These are phyloP conservation scores for Cydia splendana DNA, from an alignment of 1,140 invertebrate species.

Conservation along the genomic window DNA sequence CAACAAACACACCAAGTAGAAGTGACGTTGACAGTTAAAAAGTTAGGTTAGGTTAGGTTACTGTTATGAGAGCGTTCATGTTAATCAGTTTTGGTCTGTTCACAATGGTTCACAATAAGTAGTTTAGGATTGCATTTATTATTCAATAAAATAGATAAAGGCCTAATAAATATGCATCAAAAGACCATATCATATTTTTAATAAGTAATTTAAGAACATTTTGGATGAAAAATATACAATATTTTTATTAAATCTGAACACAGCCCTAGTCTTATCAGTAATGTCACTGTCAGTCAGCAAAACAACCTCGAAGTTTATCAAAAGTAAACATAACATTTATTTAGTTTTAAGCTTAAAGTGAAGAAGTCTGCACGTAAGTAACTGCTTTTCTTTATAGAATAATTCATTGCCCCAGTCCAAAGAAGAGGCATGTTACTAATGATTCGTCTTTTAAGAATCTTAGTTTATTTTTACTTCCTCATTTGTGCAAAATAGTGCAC, in stretches of 20 bases:
- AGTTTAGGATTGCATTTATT: background rate
- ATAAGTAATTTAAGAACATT: background rate
- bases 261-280: background rate
- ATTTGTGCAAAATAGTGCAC: background rate
- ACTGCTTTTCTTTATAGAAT: background rate
- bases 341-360: constrained; percentile 8
- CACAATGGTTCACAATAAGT: background rate
- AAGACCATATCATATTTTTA: too few species aligned
- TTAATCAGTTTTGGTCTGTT: background rate
- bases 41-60: constrained; percentile 41
- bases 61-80: background rate
- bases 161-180: too few species aligned
- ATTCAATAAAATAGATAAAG: too few species aligned
- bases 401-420: background rate
- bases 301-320: background rate
- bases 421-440: background rate
- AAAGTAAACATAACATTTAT: constrained; percentile 5
- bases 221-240: background rate
- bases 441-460: background rate
- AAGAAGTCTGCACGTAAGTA: constrained; percentile 13
- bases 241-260: constrained; percentile 5
- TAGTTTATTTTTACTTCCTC: background rate
- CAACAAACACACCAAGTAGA: constrained; percentile 18
- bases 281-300: background rate
- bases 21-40: constrained; percentile 36